phyloP scores from a whole-genome alignment of 1,140 invertebrate genomes.

The Drosophila sucinea region DNA sequence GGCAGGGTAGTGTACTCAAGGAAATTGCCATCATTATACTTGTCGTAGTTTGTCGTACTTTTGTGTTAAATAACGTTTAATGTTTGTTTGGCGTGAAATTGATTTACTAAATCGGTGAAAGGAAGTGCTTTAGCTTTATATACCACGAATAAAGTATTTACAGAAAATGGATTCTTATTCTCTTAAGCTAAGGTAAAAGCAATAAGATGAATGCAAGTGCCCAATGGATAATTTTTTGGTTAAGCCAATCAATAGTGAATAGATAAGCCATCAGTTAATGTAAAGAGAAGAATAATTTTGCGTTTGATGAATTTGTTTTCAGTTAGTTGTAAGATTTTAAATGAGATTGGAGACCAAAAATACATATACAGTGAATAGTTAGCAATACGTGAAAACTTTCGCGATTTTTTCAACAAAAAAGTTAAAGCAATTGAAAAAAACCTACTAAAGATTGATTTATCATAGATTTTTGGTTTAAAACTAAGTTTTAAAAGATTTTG shows the following conservation, averaged over 20 bases:
- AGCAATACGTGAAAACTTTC: too few relatives aligned
- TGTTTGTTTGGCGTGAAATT: conserved; percentile 78
- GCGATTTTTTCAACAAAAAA: too few relatives aligned
- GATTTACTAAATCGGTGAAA: conserved; percentile 56
- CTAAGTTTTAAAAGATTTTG: too few relatives aligned
- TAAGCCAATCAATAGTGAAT: not conserved
- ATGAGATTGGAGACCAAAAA: too few relatives aligned
- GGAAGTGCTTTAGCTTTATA: conserved; percentile 8
- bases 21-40: conserved; percentile 81
- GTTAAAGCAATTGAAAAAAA: too few relatives aligned
- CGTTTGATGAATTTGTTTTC: too few relatives aligned
- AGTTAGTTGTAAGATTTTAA: too few relatives aligned
- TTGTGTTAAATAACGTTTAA: conserved; percentile 77
- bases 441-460: too few relatives aligned
- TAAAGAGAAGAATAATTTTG: too few relatives aligned
- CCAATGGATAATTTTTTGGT: not conserved
- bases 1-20: conserved; percentile 61
- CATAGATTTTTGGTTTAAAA: too few relatives aligned
- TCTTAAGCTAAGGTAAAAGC: not conserved
- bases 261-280: too few relatives aligned
- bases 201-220: not conserved
- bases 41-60: conserved; percentile 60
- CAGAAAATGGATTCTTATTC: not conserved
- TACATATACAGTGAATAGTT: too few relatives aligned
- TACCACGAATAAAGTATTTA: conserved; percentile 8